Conservation (phyloP, 2,113 vertebrate genomes). For the Patagioenas fasciata region DNA sequence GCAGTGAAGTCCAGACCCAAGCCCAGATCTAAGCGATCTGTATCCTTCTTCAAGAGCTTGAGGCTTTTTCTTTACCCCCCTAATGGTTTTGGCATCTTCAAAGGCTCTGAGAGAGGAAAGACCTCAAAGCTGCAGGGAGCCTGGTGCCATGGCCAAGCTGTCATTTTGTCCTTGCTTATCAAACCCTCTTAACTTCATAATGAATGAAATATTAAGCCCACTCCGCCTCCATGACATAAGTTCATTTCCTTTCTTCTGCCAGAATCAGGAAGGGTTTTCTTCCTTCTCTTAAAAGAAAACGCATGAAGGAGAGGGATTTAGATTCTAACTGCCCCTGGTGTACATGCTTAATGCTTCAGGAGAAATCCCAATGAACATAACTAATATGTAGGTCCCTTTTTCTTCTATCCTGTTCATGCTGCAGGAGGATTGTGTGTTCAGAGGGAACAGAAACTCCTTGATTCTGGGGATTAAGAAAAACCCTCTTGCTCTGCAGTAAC, state of each 20-base stretch:
- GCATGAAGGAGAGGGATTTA: neutral
- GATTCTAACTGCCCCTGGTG: neutral
- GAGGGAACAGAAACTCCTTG: neutral
- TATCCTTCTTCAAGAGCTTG: neutral
- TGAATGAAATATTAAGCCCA: neutral
- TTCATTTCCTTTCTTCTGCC: neutral
- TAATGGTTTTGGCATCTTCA: neutral
- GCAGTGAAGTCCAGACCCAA: neutral
- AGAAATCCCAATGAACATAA: neutral
- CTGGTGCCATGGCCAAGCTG: neutral
- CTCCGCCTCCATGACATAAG: neutral
- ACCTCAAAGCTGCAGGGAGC: neutral
- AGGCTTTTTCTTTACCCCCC: neutral
- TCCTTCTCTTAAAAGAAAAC: neutral
- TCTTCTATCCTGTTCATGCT: neutral
- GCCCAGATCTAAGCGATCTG: neutral
- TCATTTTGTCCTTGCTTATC: neutral
- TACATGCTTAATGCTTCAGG: neutral
- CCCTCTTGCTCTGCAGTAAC: constrained; percentile 17
- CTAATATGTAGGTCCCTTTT: neutral
- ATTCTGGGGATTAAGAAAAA: constrained; percentile 41
- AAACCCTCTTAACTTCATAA: neutral
- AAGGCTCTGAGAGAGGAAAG: neutral
- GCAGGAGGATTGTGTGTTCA: neutral
- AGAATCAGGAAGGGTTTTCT: neutral